phyloP scores from a whole-genome alignment of 2,888 invertebrate species.

The Loripinus fragilis region DNA sequence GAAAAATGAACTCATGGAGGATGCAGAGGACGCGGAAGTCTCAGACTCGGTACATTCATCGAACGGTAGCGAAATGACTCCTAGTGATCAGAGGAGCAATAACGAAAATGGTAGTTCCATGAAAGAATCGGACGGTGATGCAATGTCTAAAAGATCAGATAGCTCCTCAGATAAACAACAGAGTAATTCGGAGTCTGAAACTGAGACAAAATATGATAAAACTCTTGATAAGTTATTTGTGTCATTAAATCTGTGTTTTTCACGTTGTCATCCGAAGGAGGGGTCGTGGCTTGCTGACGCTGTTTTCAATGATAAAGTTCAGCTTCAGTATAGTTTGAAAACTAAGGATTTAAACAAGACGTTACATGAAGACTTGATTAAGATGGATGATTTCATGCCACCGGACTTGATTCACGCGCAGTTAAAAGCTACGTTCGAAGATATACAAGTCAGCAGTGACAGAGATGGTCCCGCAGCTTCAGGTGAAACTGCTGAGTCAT shows the following conservation, averaged over 20 bases:
- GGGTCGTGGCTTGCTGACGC: slow-evolving; percentile 89
- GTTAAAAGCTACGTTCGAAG: slow-evolving; percentile 82
- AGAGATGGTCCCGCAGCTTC: background rate
- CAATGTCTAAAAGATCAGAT: slow-evolving; percentile 62
- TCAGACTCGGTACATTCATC: slow-evolving; percentile 52
- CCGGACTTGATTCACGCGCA: slow-evolving; percentile 90
- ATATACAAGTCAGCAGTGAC: slow-evolving; percentile 20
- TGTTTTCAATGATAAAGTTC: slow-evolving; percentile 87
- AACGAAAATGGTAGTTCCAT: slow-evolving; percentile 82
- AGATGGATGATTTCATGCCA: slow-evolving; percentile 86
- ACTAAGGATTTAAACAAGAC: slow-evolving; percentile 87
- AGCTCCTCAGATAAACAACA: slow-evolving; percentile 56
- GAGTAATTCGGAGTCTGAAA: slow-evolving; percentile 54
- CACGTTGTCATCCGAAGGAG: slow-evolving; percentile 75
- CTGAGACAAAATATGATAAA: slow-evolving; percentile 34
- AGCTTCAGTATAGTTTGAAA: slow-evolving; percentile 89
- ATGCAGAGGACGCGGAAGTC: background rate
- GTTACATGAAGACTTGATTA: slow-evolving; percentile 86
- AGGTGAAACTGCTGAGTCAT: background rate
- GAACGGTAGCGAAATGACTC: slow-evolving; percentile 82
- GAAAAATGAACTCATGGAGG: slow-evolving; percentile 14
- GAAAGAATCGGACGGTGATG: slow-evolving; percentile 72
- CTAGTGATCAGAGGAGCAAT: slow-evolving; percentile 75
- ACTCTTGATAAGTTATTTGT: slow-evolving; percentile 51
- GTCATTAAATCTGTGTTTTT: slow-evolving; percentile 66